Percentiles rank a stretch among this genome's conserved stretches.
phyloP scores from a whole-genome alignment of 1,140 invertebrate genomes.

The Heliconius melpomene region DNA sequence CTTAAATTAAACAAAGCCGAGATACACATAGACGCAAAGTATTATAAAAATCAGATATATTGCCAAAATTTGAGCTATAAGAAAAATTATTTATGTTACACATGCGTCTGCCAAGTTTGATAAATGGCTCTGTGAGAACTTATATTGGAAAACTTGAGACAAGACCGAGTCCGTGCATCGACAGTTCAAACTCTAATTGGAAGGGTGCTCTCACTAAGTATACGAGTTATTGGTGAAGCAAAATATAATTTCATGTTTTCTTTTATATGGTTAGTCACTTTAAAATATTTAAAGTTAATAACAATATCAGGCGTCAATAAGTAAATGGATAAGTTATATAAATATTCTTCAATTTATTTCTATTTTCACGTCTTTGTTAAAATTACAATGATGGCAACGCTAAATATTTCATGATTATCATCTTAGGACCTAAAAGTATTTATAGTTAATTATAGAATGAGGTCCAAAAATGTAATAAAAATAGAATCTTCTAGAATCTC shows the following conservation, averaged over 20 bases:
- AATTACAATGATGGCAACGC: too few relatives aligned
- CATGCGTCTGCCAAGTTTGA: conserved; percentile 25
- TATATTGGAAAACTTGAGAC: conserved; percentile 37
- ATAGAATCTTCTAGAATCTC: too few relatives aligned
- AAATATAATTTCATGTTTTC: background rate
- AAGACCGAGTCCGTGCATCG: conserved; percentile 25
- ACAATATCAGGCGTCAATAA: too few relatives aligned
- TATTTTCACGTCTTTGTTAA: too few relatives aligned
- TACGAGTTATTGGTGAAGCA: background rate
- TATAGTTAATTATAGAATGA: too few relatives aligned
- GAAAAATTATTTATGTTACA: conserved; percentile 28
- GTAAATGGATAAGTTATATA: too few relatives aligned
- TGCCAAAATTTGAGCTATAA: conserved; percentile 12
- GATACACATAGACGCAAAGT: background rate
- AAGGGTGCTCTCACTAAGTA: conserved; percentile 19
- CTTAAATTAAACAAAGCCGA: background rate
- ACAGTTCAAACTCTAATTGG: conserved; percentile 23
- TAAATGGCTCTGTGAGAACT: conserved; percentile 30
- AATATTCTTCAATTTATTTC: too few relatives aligned
- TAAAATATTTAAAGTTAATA: background rate
- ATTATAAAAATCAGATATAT: conserved; percentile 16
- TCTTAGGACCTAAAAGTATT: too few relatives aligned
- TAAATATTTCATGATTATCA: too few relatives aligned
- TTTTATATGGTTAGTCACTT: background rate
- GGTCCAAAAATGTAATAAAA: too few relatives aligned